Evolutionary conservation across 2,797 vertebrate genomes (phyloP).

Genomic region (Lacerta agilis): DNA sequence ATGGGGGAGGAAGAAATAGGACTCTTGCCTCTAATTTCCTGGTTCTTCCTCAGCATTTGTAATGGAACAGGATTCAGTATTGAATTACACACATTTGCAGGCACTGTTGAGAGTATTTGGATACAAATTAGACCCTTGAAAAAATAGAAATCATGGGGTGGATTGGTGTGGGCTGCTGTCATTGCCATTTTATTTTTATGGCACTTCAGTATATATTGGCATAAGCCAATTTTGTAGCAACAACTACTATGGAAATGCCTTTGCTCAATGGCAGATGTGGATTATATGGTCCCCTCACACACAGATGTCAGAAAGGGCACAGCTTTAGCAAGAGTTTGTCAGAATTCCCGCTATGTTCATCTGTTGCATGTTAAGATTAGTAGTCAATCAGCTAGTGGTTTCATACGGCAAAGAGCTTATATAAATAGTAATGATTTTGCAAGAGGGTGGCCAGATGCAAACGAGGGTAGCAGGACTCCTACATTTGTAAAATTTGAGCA

Average conservation of each 20-base stretch:
- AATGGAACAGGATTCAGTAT: not conserved
- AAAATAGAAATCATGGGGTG: not conserved
- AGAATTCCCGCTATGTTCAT: not conserved
- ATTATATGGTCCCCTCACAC: not conserved
- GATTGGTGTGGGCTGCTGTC: not conserved
- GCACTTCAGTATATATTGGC: not conserved
- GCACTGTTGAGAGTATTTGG: not conserved
- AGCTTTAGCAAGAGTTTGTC: not conserved
- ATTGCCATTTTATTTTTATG: not conserved
- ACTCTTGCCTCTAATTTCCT: not conserved
- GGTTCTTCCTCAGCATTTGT: not conserved
- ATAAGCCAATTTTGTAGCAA: not conserved
- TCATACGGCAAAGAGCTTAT: not conserved
- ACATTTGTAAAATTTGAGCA: no score
- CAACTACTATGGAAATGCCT: not conserved
- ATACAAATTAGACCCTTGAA: not conserved
- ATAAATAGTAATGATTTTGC: not conserved
- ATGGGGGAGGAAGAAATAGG: not conserved
- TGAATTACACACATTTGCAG: not conserved
- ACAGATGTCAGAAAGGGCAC: not conserved
- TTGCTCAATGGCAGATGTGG: not conserved
- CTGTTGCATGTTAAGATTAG: not conserved
- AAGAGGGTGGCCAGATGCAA: no score
- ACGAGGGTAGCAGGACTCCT: no score
- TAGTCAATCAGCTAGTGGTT: not conserved